Conservation (phyloP, 2,888 invertebrate species). For the Gasteruption jaculator region DNA sequence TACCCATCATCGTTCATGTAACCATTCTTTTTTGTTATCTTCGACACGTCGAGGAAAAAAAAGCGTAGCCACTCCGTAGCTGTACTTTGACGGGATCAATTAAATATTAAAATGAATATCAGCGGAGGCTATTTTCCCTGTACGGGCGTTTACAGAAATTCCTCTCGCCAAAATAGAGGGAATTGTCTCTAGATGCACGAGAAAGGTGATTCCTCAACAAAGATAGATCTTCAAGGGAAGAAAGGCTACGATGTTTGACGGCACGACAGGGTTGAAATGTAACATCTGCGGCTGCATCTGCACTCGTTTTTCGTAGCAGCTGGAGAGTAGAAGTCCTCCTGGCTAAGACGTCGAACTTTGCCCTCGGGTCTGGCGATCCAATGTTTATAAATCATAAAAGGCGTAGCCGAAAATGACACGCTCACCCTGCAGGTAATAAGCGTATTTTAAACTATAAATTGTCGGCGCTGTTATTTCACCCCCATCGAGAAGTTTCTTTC, state of each 20-base stretch:
- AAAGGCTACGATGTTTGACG: too few species aligned
- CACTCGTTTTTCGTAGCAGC: constrained; percentile 34
- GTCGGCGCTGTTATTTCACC: constrained; percentile 21
- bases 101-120: too few species aligned
- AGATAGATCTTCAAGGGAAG: constrained; percentile 11
- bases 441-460: constrained; percentile 32
- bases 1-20: too few species aligned
- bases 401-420: constrained; percentile 45
- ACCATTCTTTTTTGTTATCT: too few species aligned
- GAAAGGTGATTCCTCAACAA: constrained; percentile 13
- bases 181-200: constrained; percentile 22
- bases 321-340: too few species aligned
- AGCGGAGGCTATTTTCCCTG: too few species aligned
- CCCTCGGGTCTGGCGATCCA: constrained; percentile 17
- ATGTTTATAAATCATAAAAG: constrained; percentile 41
- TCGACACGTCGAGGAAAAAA: too few species aligned
- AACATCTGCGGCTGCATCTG: constrained; percentile 42
- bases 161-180: neutral
- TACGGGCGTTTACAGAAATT: constrained; percentile 1
- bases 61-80: too few species aligned
- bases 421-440: constrained; percentile 41
- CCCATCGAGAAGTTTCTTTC: neutral
- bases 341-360: constrained; percentile 29
- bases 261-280: constrained; percentile 29
- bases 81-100: too few species aligned